A percentile compares a stretch with the other conserved stretches of the same genome.
Evolutionary conservation across 2,797 vertebrate genomes (phyloP).

Genomic region (Sebastiscus tertius): DNA sequence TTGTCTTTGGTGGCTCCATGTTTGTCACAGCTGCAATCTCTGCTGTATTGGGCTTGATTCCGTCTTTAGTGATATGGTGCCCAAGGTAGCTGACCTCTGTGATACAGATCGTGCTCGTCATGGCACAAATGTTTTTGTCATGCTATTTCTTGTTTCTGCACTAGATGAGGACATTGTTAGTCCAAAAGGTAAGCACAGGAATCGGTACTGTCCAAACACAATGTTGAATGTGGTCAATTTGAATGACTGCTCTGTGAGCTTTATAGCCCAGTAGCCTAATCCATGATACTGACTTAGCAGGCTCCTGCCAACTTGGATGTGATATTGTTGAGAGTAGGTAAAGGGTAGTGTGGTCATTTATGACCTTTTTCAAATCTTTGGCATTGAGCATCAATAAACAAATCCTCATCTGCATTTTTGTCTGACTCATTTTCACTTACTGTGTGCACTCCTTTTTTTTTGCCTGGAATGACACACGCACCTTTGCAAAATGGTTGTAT

Average conservation of each 20-base stretch:
- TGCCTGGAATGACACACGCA: background rate
- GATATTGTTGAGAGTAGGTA: conserved; percentile 1
- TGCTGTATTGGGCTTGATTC: conserved; percentile 10
- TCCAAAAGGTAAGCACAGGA: background rate
- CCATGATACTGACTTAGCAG: conserved; percentile 11
- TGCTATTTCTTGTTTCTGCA: conserved; percentile 14
- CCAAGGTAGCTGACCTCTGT: conserved; percentile 45
- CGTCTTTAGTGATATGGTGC: background rate
- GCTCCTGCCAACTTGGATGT: conserved; percentile 7
- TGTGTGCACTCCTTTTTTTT: background rate
- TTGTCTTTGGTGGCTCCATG: background rate
- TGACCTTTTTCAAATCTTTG: conserved; percentile 31
- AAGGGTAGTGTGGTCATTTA: conserved; percentile 25
- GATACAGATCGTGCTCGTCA: conserved; percentile 27
- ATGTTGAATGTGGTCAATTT: conserved; percentile 42
- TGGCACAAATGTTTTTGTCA: conserved; percentile 3
- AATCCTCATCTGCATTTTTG: background rate
- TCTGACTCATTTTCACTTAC: background rate
- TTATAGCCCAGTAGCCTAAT: conserved; percentile 14
- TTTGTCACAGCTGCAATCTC: background rate
- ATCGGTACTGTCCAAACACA: conserved; percentile 2
- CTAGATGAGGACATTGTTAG: conserved; percentile 16
- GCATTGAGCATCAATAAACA: conserved; percentile 30
- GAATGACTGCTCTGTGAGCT: conserved; percentile 12
- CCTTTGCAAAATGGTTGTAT: conserved; percentile 31